Evolutionary conservation across 2,888 invertebrate species (phyloP).

Genomic region (Ophion obscuratus): DNA sequence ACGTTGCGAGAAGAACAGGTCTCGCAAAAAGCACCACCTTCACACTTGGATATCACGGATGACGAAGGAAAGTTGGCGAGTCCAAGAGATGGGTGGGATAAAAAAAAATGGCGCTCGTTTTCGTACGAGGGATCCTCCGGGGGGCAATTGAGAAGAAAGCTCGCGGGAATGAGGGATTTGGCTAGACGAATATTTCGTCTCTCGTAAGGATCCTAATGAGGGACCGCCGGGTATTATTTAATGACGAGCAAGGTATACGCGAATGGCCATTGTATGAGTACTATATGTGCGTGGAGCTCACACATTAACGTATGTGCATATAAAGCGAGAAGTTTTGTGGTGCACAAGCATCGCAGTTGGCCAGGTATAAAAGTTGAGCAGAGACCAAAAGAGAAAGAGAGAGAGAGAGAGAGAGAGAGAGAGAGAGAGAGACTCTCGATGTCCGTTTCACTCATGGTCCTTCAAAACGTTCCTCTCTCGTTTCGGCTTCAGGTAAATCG

Average conservation of each 20-base stretch:
- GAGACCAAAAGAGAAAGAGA: constrained; percentile 12
- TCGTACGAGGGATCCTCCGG: constrained; percentile 46
- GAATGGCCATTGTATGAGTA: neutral
- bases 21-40: neutral
- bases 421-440: constrained; percentile 8
- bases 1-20: neutral
- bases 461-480: constrained; percentile 37
- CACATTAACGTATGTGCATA: constrained; percentile 5
- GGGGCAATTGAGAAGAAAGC: constrained; percentile 45
- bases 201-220: constrained; percentile 82
- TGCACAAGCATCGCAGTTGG: constrained; percentile 55
- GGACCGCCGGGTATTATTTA: constrained; percentile 80
- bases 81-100: constrained; percentile 1
- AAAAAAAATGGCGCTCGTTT: constrained; percentile 56
- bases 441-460: constrained; percentile 41
- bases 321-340: constrained; percentile 26
- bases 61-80: neutral
- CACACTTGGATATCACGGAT: neutral
- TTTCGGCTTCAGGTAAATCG: constrained; percentile 58
- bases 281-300: neutral
- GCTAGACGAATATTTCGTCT: constrained; percentile 77
- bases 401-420: constrained; percentile 34
- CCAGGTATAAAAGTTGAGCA: constrained; percentile 77
- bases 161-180: constrained; percentile 56
- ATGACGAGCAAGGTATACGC: constrained; percentile 74